Conservation (phyloP, 2,113 vertebrate genomes). For the Oxyruncus cristatus region DNA sequence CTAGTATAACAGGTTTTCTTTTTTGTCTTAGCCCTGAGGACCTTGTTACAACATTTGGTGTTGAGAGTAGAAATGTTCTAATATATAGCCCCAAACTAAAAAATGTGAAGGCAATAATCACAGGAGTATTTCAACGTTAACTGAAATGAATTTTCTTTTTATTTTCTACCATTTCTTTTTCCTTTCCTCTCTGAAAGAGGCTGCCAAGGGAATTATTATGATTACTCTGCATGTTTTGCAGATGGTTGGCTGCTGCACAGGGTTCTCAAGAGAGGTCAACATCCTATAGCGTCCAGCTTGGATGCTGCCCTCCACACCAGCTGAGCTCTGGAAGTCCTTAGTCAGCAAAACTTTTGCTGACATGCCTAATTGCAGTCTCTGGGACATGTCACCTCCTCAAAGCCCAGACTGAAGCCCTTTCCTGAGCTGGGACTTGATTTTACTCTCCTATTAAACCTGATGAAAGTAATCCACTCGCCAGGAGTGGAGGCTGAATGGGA, state of each 20-base stretch:
- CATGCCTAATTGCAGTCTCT: slow-evolving; percentile 1
- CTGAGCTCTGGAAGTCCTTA: slow-evolving; percentile 33
- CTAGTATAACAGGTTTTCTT: neutral
- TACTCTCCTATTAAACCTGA: neutral
- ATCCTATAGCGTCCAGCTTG: slow-evolving; percentile 44
- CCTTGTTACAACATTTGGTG: slow-evolving; percentile 44
- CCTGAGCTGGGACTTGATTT: neutral
- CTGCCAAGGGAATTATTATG: slow-evolving; percentile 52
- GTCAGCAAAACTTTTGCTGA: slow-evolving; percentile 52
- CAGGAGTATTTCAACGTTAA: neutral
- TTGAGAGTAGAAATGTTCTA: slow-evolving; percentile 46
- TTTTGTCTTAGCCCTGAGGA: slow-evolving; percentile 6
- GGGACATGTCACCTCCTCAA: neutral
- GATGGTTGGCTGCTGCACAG: slow-evolving; percentile 29
- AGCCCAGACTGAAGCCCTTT: neutral
- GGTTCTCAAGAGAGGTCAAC: slow-evolving; percentile 8
- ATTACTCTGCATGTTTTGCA: slow-evolving; percentile 48
- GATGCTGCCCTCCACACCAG: slow-evolving; percentile 32
- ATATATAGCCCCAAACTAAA: slow-evolving; percentile 52
- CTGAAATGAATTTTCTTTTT: slow-evolving; percentile 39
- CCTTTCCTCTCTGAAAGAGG: slow-evolving; percentile 55
- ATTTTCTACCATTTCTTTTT: neutral
- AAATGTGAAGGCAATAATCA: slow-evolving; percentile 46
- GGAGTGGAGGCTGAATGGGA: neutral
- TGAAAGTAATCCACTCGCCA: neutral